Base-by-base conservation (phyloP, 2,888 invertebrate species). In the Tinea trinotella region DNA sequence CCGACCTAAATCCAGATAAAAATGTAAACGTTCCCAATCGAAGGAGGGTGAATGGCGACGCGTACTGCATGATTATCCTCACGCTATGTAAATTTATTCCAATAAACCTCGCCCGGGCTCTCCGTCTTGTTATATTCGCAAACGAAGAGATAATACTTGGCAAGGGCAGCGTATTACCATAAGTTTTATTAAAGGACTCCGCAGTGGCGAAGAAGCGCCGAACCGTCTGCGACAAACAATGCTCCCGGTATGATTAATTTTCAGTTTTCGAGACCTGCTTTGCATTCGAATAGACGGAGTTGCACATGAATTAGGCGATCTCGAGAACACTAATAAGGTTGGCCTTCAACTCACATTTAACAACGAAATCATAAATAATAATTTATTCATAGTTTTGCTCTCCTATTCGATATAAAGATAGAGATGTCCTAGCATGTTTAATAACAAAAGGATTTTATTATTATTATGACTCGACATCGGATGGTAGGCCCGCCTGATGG, bases 51-150 rank as follows among this genome's bases (percentile, higher is more conserved):
- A 68, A 63, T 46, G 65, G 13, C 18, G 64, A 67, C 65, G 68
- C 55, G 67, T 62, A 61, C 60, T 64, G 67, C 74, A 78, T 79
- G 78, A 82, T 77, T 75, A 77, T 75, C 70, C 69, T 68, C 20
- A 72, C 65, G 69, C 70, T 76, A 85, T 84, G 85, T 80, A 85
- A 84, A 85, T 85, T 82, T 84, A 84, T 85, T 84, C 82, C 84
- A 84, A 84, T 84, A 84, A 83, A 81, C 76, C 65, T 68, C 70
- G 70, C 70, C 69, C 53, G 36, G 36, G 67, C 70, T 65, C 67
- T 48, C 66, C 72, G 70, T 70, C 69, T 71, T 76, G 79, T 81
- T 83, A 84, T 80, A 84, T 84, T 81, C 84, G 76, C 76, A 81
- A 83, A 81, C 82, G 81, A 79, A 77, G 77, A 80, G 84, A 85